Conservation (phyloP, 30 jellyfish, hydroid and myxozoan species). For the Clytia hemisphaerica region DNA sequence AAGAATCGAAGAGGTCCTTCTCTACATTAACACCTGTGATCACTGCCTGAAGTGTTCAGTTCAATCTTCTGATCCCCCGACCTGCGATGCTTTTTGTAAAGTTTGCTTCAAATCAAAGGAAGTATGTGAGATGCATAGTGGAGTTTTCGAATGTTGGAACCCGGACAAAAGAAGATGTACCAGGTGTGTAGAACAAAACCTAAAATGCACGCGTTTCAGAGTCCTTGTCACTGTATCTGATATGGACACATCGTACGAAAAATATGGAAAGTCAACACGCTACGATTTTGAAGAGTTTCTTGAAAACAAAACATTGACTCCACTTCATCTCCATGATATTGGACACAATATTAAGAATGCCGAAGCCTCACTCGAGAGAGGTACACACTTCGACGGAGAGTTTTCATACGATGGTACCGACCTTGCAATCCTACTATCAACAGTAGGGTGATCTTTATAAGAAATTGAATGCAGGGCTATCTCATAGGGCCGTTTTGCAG, state of each 20-base stretch:
- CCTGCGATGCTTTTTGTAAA: conserved; percentile 3
- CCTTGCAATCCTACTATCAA: not conserved
- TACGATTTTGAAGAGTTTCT: conserved; percentile 5
- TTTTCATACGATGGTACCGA: not conserved
- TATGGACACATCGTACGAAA: conserved; percentile 25
- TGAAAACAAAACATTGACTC: not conserved
- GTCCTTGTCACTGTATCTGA: not conserved
- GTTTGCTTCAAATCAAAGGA: conserved; percentile 6
- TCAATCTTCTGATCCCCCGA: conserved; percentile 14
- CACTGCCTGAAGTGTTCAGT: conserved; percentile 13
- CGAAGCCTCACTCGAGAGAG: conserved; percentile 37
- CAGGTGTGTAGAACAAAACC: conserved; percentile 4
- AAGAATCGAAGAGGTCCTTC: conserved; percentile 10
- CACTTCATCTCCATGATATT: conserved; percentile 18
- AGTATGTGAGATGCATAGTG: conserved; percentile 16
- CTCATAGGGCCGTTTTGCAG: not conserved
- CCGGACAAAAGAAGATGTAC: conserved; percentile 21
- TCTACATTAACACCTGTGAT: conserved; percentile 3
- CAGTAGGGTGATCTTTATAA: not conserved
- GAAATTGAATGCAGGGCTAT: not conserved
- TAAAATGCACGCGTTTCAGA: conserved; percentile 12
- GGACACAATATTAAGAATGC: conserved; percentile 24
- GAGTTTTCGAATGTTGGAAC: conserved; percentile 10
- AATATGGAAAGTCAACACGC: conserved; percentile 6
- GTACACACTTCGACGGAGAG: conserved; percentile 24